phyloP scores from a whole-genome alignment of 2,113 vertebrate species.

The Cichladusa arquata region DNA sequence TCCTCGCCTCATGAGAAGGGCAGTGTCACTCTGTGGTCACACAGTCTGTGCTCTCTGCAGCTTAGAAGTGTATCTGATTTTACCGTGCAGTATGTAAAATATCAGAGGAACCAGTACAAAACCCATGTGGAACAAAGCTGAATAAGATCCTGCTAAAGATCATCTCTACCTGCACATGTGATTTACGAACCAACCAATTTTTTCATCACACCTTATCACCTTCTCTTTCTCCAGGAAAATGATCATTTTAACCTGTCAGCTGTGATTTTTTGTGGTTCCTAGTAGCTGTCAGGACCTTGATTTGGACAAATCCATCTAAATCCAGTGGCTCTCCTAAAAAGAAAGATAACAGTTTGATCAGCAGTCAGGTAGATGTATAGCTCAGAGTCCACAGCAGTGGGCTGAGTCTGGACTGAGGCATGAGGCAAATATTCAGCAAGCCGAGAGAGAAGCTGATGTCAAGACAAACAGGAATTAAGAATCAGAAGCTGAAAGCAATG shows the following conservation, averaged over 20 bases:
- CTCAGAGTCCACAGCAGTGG: not conserved
- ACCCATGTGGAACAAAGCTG: fast-evolving
- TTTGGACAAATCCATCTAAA: not conserved
- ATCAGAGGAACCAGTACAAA: fast-evolving
- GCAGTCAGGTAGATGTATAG: not conserved
- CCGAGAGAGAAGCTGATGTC: not conserved
- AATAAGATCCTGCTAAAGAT: not conserved
- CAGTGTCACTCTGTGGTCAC: not conserved
- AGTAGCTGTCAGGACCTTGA: not conserved
- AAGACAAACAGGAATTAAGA: not conserved
- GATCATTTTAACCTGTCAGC: not conserved
- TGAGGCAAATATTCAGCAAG: not conserved
- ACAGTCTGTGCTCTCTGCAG: not conserved
- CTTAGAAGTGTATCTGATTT: not conserved
- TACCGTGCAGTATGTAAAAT: not conserved
- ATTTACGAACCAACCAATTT: not conserved
- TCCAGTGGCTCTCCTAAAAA: not conserved
- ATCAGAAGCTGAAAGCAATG: not conserved
- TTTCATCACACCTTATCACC: not conserved
- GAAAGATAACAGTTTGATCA: not conserved
- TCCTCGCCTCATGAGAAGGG: not conserved
- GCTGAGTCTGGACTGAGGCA: not conserved
- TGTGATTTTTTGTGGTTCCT: not conserved
- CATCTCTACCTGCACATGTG: not conserved
- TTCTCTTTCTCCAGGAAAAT: not conserved